Percentiles rank a stretch among this genome's conserved stretches.
These are phyloP conservation scores for Todiramphus chloris DNA, from an alignment of 2,113 vertebrate genomes.

Conservation along the genomic window DNA sequence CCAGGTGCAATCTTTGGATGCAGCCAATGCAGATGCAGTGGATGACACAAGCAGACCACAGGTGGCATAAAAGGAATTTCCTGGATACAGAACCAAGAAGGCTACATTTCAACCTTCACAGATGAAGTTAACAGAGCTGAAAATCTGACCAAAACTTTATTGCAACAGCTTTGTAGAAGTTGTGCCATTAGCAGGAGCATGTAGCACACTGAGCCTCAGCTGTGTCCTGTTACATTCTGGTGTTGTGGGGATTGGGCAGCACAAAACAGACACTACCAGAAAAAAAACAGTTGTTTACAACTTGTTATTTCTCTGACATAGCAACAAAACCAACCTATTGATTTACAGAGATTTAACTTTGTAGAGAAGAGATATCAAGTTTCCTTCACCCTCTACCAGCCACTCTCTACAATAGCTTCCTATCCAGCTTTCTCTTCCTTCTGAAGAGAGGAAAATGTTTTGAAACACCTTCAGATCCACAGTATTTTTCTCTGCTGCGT, in stretches of 20 bases:
- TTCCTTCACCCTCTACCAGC: neutral
- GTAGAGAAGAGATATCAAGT: neutral
- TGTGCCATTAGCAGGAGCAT: neutral
- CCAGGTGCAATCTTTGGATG: neutral
- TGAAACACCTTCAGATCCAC: neutral
- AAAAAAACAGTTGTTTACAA: neutral
- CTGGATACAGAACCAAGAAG: neutral
- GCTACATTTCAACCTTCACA: fast-evolving
- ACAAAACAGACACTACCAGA: neutral
- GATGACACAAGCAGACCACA: neutral
- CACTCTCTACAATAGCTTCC: neutral
- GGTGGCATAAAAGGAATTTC: neutral
- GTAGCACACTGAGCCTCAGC: neutral
- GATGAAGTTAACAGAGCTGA: neutral
- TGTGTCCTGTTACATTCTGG: neutral
- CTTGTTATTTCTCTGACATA: neutral
- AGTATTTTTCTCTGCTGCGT: neutral
- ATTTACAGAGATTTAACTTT: neutral
- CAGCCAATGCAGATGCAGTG: fast-evolving
- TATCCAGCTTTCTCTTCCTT: neutral
- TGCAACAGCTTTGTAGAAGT: neutral
- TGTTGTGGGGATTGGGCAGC: neutral
- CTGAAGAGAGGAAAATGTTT: neutral
- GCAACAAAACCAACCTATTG: neutral
- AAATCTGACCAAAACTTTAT: neutral